Conservation (phyloP, 2,113 vertebrate species). For the Empidonax alnorum region DNA sequence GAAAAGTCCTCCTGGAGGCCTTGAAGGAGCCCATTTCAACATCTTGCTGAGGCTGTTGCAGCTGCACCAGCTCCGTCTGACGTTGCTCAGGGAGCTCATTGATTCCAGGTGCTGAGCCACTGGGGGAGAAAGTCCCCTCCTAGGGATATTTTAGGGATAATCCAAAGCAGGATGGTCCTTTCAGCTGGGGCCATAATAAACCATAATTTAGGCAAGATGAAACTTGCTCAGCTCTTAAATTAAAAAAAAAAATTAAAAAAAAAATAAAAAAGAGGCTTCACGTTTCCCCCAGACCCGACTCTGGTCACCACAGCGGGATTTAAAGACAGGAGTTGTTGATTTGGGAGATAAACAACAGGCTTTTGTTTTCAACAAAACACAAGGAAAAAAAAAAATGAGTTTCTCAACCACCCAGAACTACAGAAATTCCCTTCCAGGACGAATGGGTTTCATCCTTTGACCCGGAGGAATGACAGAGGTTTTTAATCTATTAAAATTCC, state of each 20-base stretch:
- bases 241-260: neutral
- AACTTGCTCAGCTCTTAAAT: neutral
- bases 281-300: neutral
- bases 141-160: neutral
- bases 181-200: neutral
- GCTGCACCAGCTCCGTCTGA: neutral
- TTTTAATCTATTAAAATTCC: neutral
- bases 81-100: neutral
- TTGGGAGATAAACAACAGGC: neutral
- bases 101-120: conserved; percentile 4
- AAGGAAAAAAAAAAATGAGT: neutral
- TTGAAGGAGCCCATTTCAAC: neutral
- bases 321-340: neutral
- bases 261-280: neutral
- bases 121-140: neutral
- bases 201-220: conserved; percentile 40
- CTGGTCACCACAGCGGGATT: neutral
- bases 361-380: neutral
- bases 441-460: neutral
- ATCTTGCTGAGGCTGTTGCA: neutral
- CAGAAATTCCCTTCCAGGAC: neutral
- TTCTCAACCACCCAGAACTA: neutral
- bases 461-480: neutral
- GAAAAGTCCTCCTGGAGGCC: neutral
- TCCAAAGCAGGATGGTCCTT: neutral